Evolutionary conservation across 2,797 vertebrate species (phyloP), one percentile per base, ranked within the genome.

Genomic region (Mormyrus hasselquistii): DNA sequence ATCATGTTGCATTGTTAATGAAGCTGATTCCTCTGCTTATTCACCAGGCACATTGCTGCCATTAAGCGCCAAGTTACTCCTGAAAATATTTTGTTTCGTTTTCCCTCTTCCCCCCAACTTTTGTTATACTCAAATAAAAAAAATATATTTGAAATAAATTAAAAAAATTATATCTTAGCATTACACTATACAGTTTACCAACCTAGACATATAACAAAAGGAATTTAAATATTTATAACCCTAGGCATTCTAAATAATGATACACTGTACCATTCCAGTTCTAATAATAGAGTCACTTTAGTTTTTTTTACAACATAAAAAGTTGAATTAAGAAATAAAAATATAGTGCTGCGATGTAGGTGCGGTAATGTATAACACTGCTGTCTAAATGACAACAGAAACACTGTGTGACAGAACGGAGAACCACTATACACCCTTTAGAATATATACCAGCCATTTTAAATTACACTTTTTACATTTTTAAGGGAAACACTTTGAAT

Each of bases 401-500:
- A 93, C 59, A 65, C 93, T 91, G 92, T 93, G 90, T 92, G 93
- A 95, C 94, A 91, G 93, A 91, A 92, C 94, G 94, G 93, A 94
- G 93, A 96, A 94, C 95, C 93, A 87, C 93, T 93, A 94, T 93
- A 93, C 94, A 94, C 94, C 93, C 92, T 91, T 89, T 86, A 82
- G 88, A 89, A 93, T 90, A 92, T 88, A 87, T 87, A 92, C 87
- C 85, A 94, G 94, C 93, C 94, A 94, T 92, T 93, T 95, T 94
- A 92, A 94, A 95, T 95, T 82, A 90, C 88, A 90, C 84, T 87
- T 91, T 90, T 90, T 96, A 96, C 95, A 96, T 91, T 95, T 95
- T 93, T 95, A 82, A 25, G 55, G 88, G 69, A 87, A 88, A 88
- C 91, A 92, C 93, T 93, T 93, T 93, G 92, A 93, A 96, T 96